Evolutionary conservation across 1,140 invertebrate species (phyloP).

Genomic region (Coptotermes formosanus): DNA sequence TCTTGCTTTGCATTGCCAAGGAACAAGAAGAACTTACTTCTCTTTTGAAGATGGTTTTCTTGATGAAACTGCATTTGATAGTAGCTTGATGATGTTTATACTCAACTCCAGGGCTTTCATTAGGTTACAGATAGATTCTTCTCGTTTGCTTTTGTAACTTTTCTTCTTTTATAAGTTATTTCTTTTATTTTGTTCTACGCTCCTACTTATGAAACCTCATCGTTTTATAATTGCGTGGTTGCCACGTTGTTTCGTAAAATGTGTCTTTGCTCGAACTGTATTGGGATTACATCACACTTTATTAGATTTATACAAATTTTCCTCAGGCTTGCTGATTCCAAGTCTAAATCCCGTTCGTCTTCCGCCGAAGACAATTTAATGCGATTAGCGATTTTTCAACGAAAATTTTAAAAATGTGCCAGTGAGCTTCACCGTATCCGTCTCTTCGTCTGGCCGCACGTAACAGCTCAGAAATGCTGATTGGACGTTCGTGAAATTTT

Average conservation of each 20-base stretch:
- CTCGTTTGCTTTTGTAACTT: not conserved
- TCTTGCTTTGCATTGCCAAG: not conserved
- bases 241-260: not conserved
- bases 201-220: not conserved
- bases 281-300: no score
- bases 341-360: no score
- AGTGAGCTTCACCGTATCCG: no score
- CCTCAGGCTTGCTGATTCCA: no score
- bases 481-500: no score
- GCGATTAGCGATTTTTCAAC: no score
- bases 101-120: constrained; percentile 10
- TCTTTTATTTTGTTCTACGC: not conserved
- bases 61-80: constrained; percentile 19
- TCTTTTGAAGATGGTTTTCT: constrained; percentile 20
- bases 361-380: no score
- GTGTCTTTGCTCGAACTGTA: not conserved
- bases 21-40: not conserved
- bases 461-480: no score
- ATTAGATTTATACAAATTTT: no score
- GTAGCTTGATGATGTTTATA: constrained; percentile 4
- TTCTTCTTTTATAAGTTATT: not conserved
- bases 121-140: constrained; percentile 1
- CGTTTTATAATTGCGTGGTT: constrained; percentile 8
- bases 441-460: no score
- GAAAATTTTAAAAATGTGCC: no score